phyloP scores from a whole-genome alignment of 1,140 invertebrate species.

The Acromyrmex heyeri region DNA sequence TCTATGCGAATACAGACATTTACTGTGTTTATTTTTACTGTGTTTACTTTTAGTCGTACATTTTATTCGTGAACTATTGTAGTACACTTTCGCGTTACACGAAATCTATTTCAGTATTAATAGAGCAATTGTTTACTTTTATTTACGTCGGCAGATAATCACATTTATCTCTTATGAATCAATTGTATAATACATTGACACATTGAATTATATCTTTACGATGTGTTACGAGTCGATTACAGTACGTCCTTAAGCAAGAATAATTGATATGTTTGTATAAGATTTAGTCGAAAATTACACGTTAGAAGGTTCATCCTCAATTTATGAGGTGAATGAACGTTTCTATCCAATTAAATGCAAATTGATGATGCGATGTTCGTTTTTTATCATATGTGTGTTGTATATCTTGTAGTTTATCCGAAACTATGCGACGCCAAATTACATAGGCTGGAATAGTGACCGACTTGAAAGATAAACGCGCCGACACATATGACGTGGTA shows the following conservation, averaged over 20 bases:
- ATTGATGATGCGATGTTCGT: background rate
- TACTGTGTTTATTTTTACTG: background rate
- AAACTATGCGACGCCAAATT: background rate
- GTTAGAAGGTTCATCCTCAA: conserved; percentile 34
- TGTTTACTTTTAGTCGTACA: background rate
- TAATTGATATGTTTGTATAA: conserved; percentile 39
- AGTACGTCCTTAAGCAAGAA: background rate
- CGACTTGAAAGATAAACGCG: background rate
- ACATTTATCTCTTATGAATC: background rate
- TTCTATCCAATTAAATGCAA: conserved; percentile 65
- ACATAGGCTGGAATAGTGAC: background rate
- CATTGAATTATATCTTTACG: conserved; percentile 15
- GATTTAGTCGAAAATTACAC: conserved; percentile 28
- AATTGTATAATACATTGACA: background rate
- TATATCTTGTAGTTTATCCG: background rate
- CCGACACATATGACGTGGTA: conserved; percentile 16
- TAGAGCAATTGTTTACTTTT: background rate
- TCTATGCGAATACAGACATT: background rate
- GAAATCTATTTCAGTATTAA: background rate
- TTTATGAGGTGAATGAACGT: conserved; percentile 23
- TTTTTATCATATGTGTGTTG: conserved; percentile 7
- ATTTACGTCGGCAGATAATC: background rate
- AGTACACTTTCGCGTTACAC: background rate
- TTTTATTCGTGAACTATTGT: background rate
- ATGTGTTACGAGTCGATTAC: conserved; percentile 4